Evolutionary conservation across 1,140 invertebrate genomes (phyloP), one percentile per base, ranked within the genome.

Genomic region (Elymnias hypermnestra): DNA sequence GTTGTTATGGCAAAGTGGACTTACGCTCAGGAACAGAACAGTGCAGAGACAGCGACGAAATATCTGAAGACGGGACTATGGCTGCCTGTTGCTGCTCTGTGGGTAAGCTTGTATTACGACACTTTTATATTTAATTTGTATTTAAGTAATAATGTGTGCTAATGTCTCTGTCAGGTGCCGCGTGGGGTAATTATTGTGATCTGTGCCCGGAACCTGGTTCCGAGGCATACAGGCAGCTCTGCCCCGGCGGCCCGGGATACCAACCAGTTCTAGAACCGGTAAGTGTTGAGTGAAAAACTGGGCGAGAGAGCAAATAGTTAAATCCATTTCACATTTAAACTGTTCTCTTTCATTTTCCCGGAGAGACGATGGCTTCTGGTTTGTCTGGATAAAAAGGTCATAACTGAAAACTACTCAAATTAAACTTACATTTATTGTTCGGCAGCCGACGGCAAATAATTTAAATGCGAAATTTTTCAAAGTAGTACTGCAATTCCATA

Each of bases 51-150:
- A 64, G 75, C 15, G 76, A 84, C 13, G 79, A 87, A 18, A 71
- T 88, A 1, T 88, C 90, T 78, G 77, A 89, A 89, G 72, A 93
- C 51, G 90, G 95, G 1, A 93, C 93, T 0, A 91, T 92, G 75
- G 91, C 94, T 0, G 91, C 93, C 0, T 97, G 95, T 67, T 97
- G 95, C 70, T 97, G 95, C 76, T 94, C 93, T 33, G 89, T 95
- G 9, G 95, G 79, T 83, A 7, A 55, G 76, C 19, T 21, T 4
- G 3, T 21, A 21, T 21, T 4, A 21, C 6, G 6, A 21, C 19
- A 21, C n/a, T 21, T 6, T 21, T 21, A 3, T 6, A 21, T 21
- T 4, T 21, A 21, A 4, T 21, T 21, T 21, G 19, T 21, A 21
- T 21, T 3, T 21, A 21, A 4, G 19, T 21, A 21, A 4, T 3